Base-by-base conservation (phyloP, 2,797 vertebrate species). In the Phoxinus dragarum region DNA sequence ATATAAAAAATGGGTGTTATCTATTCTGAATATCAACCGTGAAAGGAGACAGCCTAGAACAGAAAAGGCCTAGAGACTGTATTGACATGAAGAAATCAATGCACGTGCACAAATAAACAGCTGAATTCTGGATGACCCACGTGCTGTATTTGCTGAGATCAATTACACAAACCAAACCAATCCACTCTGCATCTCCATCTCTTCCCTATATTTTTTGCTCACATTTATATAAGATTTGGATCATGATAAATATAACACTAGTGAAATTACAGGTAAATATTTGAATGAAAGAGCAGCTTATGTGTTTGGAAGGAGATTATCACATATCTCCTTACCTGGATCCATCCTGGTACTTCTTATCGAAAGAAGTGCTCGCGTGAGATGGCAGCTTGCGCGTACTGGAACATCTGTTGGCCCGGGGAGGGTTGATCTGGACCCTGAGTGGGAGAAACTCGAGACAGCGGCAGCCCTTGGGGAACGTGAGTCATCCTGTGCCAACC, bases 311-410 rank as follows among this genome's bases (percentile, higher is more conserved):
- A 10, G n/a, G 88, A 82, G 4, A 54, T 14, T 27, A 31, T 4
- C 12, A n/a, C 56, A 69, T n/a, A 12, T 44, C 19, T 75, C 64
- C 49, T 94, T 94, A 97, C 96, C 96, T 96, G 36, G 95, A 94
- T 49, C 95, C 95, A 80, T 97, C 96, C n/a, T 96, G 94, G 86
- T 95, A 94, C 84, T 96, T 96, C 90, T 96, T 94, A 84, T 96
- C 96, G 21, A 96, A 96, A 84, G 96, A 97, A 54, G 96, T 96
- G 91, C 96, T 97, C n/a, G 83, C 96, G 95, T 83, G 96, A 96
- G 89, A 97, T 95, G 90, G 94, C 93, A 16, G 95, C 89, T 89
- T 95, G 96, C 40, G 93, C 93, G 89, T 95, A 95, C 82, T 95
- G 96, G 88, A 96, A 94, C 88, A 96, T 93, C 89, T 95, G 96